These are phyloP conservation scores for Oryzias celebensis DNA, from an alignment of 2,113 vertebrate species.

Conservation along the genomic window DNA sequence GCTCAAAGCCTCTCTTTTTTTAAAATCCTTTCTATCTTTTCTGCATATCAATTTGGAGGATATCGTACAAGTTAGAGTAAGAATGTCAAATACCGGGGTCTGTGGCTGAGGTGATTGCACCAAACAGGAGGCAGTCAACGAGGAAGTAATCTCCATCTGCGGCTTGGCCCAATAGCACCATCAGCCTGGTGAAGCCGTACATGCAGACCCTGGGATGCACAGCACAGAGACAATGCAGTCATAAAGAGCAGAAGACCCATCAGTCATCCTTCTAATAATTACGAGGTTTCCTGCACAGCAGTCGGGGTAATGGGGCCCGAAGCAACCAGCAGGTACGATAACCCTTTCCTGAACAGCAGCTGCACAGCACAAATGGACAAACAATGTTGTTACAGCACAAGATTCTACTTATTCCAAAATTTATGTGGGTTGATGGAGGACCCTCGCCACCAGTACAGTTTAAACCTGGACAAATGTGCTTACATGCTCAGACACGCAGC, in stretches of 20 bases:
- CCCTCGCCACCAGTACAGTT: not conserved
- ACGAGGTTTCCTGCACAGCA: constrained; percentile 48
- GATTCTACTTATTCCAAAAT: constrained; percentile 8
- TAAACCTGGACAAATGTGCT: not conserved
- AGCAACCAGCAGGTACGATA: constrained; percentile 44
- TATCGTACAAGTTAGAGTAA: not conserved
- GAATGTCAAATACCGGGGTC: constrained; percentile 82
- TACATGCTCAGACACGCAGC: not conserved
- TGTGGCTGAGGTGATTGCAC: constrained; percentile 86
- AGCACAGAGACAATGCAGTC: constrained; percentile 57
- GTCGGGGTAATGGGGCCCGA: constrained; percentile 57
- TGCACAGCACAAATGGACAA: constrained; percentile 26
- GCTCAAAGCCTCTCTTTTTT: too few species aligned
- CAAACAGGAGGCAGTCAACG: constrained; percentile 86
- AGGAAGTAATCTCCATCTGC: constrained; percentile 81
- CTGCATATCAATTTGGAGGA: not conserved
- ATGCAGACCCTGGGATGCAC: constrained; percentile 77
- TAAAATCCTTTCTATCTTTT: too few species aligned
- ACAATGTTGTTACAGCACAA: not conserved
- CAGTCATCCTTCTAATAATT: constrained; percentile 48
- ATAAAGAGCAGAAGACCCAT: constrained; percentile 32
- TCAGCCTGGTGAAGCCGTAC: constrained; percentile 84
- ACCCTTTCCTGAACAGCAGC: constrained; percentile 41
- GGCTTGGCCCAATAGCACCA: constrained; percentile 72
- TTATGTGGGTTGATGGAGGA: not conserved